A percentile compares a stretch with the other conserved stretches of the same genome.
These are phyloP conservation scores for Drosophila eugracilis DNA, from an alignment of 1,140 invertebrate genomes.

Conservation along the genomic window DNA sequence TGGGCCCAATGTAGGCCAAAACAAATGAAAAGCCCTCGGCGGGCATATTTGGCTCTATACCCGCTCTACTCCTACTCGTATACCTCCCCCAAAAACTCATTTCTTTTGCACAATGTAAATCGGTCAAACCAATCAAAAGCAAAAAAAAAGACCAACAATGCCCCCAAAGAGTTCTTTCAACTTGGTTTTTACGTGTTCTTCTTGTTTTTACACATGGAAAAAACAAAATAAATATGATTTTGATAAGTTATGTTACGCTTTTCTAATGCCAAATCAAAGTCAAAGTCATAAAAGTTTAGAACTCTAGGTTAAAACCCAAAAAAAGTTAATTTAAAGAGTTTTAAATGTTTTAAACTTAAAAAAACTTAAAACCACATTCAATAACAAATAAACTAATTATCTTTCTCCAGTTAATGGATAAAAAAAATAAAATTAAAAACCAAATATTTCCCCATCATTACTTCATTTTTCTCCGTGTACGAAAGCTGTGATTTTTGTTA, in stretches of 20 bases:
- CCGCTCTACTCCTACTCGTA: neutral
- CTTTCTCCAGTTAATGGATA: neutral
- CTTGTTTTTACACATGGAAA: slow-evolving; percentile 19
- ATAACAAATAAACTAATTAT: neutral
- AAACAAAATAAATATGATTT: neutral
- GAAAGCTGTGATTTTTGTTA: neutral
- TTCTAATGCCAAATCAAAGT: too few species aligned
- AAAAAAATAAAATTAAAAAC: too few species aligned
- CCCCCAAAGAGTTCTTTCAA: slow-evolving; percentile 50
- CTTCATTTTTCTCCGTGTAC: neutral
- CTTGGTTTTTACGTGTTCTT: slow-evolving; percentile 24
- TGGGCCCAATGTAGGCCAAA: slow-evolving; percentile 55
- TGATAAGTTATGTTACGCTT: neutral
- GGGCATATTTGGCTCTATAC: neutral
- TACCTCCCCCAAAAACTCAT: slow-evolving; percentile 60
- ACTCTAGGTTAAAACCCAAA: too few species aligned
- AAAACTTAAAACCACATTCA: too few species aligned
- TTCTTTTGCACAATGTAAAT: slow-evolving; percentile 81
- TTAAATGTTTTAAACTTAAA: too few species aligned
- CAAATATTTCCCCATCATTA: neutral
- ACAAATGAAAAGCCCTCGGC: slow-evolving; percentile 58
- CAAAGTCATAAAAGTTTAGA: too few species aligned
- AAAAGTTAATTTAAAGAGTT: too few species aligned
- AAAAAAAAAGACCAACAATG: slow-evolving; percentile 43
- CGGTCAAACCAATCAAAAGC: slow-evolving; percentile 79